Evolutionary conservation across 1,140 invertebrate species (phyloP).

Genomic region (Drosophila bifasciata): DNA sequence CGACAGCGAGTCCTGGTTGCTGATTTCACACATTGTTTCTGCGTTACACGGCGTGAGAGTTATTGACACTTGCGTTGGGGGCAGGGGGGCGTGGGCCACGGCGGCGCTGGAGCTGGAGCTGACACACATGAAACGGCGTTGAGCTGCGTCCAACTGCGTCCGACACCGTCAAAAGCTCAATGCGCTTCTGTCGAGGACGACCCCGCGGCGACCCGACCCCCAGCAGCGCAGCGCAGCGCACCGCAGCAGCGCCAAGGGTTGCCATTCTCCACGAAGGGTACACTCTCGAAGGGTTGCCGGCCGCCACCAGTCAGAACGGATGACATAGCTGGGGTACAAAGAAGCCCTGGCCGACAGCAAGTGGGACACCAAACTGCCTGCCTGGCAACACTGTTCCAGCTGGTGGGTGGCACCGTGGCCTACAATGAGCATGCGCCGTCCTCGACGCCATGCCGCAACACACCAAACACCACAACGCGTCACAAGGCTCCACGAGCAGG

Average conservation of each 20-base stretch:
- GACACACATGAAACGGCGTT: too few species aligned
- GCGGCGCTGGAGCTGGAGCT: too few species aligned
- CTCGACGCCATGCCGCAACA: too few species aligned
- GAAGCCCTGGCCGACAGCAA: not conserved
- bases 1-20: too few species aligned
- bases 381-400: conserved; percentile 1
- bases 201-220: conserved; percentile 11
- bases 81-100: too few species aligned
- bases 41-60: too few species aligned
- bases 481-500: too few species aligned
- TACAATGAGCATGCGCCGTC: too few species aligned
- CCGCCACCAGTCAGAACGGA: not conserved
- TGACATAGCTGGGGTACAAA: too few species aligned
- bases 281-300: conserved; percentile 1
- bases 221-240: not conserved
- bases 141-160: conserved; percentile 10
- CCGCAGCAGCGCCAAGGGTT: conserved; percentile 11
- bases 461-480: too few species aligned
- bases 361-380: not conserved
- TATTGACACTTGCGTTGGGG: too few species aligned
- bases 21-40: too few species aligned
- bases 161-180: conserved; percentile 17
- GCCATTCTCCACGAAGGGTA: not conserved
- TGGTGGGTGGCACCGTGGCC: not conserved
- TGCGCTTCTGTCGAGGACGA: conserved; percentile 17